phyloP scores from a whole-genome alignment of 2,797 vertebrate genomes.

The Eulemur albifrons region DNA sequence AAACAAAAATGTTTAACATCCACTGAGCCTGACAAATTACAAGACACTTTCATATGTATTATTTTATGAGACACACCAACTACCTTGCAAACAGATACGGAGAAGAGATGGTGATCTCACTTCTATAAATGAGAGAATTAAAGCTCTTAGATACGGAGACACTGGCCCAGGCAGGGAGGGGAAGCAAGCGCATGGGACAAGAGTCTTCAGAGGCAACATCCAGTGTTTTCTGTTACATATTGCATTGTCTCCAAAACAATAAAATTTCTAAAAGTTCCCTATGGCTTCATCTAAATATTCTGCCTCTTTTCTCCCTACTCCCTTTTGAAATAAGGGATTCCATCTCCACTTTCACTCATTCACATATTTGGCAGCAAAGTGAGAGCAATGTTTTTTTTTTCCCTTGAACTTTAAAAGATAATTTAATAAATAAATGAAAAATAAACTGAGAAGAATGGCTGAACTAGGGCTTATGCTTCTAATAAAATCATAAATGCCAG shows the following conservation, averaged over 20 bases:
- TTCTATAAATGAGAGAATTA: background rate
- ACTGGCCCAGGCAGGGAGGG: background rate
- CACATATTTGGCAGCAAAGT: constrained; percentile 77
- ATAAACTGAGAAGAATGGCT: constrained; percentile 77
- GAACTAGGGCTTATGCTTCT: constrained; percentile 80
- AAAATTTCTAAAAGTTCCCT: constrained; percentile 17
- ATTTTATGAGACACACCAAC: constrained; percentile 37
- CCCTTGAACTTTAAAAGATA: constrained; percentile 74
- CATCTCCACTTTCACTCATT: constrained; percentile 49
- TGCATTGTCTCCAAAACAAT: background rate
- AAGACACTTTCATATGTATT: constrained; percentile 26
- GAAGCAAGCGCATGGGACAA: background rate
- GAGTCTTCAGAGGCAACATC: background rate
- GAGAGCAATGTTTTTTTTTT: background rate
- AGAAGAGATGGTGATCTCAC: background rate
- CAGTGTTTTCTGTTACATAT: background rate
- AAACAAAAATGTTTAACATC: constrained; percentile 60
- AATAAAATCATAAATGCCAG: constrained; percentile 85
- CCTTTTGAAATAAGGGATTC: constrained; percentile 70
- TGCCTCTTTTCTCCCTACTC: constrained; percentile 22
- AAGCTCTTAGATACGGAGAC: background rate
- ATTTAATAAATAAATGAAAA: constrained; percentile 84
- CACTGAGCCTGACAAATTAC: constrained; percentile 24
- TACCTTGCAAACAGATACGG: background rate
- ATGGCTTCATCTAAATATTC: constrained; percentile 48